phyloP scores from a whole-genome alignment of 2,797 vertebrate species.

The Pipistrellus kuhlii region DNA sequence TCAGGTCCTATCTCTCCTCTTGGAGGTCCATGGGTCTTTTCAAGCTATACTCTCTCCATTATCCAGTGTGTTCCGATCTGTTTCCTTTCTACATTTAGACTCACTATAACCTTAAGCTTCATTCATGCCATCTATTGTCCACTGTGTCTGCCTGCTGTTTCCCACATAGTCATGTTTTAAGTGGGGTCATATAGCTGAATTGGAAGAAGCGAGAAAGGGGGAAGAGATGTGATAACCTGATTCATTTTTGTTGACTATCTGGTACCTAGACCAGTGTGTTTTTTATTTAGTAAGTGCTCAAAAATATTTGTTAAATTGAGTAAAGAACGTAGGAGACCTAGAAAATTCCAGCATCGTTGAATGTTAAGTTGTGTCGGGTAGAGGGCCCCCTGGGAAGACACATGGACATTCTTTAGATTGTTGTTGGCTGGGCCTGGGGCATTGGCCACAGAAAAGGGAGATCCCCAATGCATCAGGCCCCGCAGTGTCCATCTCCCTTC shows the following conservation, averaged over 20 bases:
- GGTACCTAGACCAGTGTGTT: background rate
- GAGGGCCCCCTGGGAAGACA: no score
- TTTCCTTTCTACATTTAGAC: background rate
- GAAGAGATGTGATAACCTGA: background rate
- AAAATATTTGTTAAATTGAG: background rate
- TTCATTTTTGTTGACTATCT: background rate
- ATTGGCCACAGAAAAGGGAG: no score
- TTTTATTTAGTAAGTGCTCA: background rate
- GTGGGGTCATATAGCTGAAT: background rate
- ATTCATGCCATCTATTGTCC: background rate
- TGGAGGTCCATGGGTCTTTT: background rate
- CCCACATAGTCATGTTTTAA: background rate
- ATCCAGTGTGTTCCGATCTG: background rate
- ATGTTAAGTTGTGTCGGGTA: background rate
- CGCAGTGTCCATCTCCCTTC: background rate
- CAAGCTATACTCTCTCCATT: background rate
- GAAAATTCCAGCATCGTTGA: background rate
- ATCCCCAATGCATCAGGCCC: no score
- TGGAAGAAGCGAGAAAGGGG: background rate
- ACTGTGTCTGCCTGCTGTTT: background rate
- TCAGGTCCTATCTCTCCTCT: background rate
- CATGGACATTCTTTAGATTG: no score
- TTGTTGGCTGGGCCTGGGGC: no score
- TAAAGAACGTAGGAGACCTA: background rate
- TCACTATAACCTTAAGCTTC: background rate